Base-by-base conservation (phyloP, 2,888 invertebrate species). In the Clanis bilineata region DNA sequence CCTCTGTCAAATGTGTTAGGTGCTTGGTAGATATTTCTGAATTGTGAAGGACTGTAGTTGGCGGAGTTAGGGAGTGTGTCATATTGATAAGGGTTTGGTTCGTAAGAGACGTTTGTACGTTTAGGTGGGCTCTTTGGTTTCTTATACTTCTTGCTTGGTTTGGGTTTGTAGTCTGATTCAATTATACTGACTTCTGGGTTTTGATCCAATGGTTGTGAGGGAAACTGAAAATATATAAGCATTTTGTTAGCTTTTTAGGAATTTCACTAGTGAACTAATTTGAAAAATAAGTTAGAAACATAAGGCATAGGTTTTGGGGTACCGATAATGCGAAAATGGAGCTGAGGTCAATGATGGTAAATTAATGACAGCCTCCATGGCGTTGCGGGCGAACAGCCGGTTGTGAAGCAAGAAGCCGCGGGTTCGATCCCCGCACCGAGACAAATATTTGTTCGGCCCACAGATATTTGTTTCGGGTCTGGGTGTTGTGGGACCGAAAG, bases 131-230 rank as follows among this genome's bases (percentile, higher is more conserved):
- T 45, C 21, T 56, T 59, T 2, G 39, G 21, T 28, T 59, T 59
- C 56, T 59, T 59, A 28, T 44, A 32, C 39, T 59, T 59, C 25
- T 56, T 59, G 38, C 25, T 59, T 6, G 43, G 18, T 7, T 41
- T 43, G 3, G 23, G 45, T 38, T 56, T 56, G 38, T 32, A 21
- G 18, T 59, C 44, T 18, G 25, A 38, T 80, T 69, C 58, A 84
- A 82, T 70, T 82, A 82, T 56, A 87, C 86, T 0, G 82, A 67
- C 71, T 88, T 32, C 51, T 1, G 51, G 18, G 9, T 51, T 32
- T 10, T 32, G 28, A 32, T 10, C 51, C 3, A 32, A 23, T 25
- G 25, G 0, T 28, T 25, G 25, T 15, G 47, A 51, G 3, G 51
- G n/a, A 9, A 51, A 28, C 51, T 51, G 32, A 28, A 51, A 32